These are phyloP conservation scores for Hemibagrus guttatus DNA, from an alignment of 2,797 vertebrate species.

Conservation along the genomic window DNA sequence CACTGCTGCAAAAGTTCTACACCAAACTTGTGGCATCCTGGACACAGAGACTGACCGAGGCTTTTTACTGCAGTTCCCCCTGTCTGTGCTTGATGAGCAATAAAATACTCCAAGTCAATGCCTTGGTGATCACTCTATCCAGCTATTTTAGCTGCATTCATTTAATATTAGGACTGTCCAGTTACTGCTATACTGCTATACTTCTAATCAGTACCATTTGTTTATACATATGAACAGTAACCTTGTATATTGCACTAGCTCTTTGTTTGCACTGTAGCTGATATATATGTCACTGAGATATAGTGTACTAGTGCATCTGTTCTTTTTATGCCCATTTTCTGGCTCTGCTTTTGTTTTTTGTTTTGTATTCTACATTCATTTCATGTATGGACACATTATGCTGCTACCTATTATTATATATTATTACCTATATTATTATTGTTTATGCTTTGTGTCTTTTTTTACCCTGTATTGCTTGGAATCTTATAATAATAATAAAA, in stretches of 20 bases:
- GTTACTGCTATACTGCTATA: not conserved
- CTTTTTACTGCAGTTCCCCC: not conserved
- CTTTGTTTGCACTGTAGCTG: not conserved
- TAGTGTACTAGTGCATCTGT: not conserved
- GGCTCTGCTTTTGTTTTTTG: not conserved
- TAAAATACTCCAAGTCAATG: not conserved
- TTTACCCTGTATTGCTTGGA: too few relatives aligned
- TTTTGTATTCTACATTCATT: not conserved
- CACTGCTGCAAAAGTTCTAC: not conserved
- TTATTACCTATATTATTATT: too few relatives aligned
- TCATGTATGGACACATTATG: not conserved
- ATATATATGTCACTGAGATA: not conserved
- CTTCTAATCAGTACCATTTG: not conserved
- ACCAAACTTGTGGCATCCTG: not conserved
- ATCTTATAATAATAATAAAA: not conserved
- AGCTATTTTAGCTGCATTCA: not conserved
- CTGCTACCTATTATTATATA: not conserved
- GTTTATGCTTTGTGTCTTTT: too few relatives aligned
- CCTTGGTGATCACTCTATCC: not conserved
- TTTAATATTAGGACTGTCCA: not conserved
- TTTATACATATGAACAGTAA: not conserved
- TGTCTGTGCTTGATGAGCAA: not conserved
- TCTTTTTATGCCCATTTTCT: not conserved
- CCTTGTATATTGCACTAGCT: not conserved
- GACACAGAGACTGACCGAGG: not conserved